These are phyloP conservation scores for Odontomachus brunneus DNA, from an alignment of 1,140 invertebrate species.

Conservation along the genomic window DNA sequence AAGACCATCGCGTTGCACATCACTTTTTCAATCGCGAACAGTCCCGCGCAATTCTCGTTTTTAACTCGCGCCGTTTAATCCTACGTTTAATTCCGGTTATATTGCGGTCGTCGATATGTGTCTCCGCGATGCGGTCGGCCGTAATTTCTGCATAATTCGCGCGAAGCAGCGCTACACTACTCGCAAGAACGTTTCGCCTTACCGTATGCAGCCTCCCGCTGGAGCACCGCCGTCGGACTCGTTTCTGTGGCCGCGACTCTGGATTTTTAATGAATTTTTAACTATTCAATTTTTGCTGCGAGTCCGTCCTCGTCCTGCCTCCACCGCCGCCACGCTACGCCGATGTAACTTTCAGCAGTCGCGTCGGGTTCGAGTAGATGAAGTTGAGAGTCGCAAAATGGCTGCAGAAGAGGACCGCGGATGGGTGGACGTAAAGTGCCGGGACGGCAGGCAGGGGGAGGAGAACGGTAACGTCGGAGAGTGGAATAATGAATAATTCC, in stretches of 20 bases:
- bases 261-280: constrained; percentile 74
- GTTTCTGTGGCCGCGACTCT: constrained; percentile 28
- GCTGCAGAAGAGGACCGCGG: constrained; percentile 54
- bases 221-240: constrained; percentile 3
- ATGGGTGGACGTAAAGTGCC: constrained; percentile 68
- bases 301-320: constrained; percentile 3
- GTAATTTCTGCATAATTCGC: constrained; percentile 41
- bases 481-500: constrained; percentile 83
- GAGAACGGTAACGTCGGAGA: constrained; percentile 41
- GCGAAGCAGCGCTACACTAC: constrained; percentile 35
- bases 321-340: constrained; percentile 25
- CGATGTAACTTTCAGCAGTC: constrained; percentile 71
- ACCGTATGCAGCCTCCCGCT: constrained; percentile 5
- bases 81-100: constrained; percentile 29
- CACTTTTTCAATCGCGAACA: not conserved
- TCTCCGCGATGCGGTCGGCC: not conserved
- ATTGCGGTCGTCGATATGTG: constrained; percentile 2
- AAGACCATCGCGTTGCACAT: too few species aligned
- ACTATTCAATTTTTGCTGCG: constrained; percentile 71
- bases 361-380: constrained; percentile 54
- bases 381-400: constrained; percentile 74
- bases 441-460: constrained; percentile 17
- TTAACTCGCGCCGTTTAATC: not conserved
- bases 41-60: not conserved
- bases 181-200: constrained; percentile 1